These are phyloP conservation scores for Drosophila prosaltans DNA, from an alignment of 1,140 invertebrate genomes.

Conservation along the genomic window DNA sequence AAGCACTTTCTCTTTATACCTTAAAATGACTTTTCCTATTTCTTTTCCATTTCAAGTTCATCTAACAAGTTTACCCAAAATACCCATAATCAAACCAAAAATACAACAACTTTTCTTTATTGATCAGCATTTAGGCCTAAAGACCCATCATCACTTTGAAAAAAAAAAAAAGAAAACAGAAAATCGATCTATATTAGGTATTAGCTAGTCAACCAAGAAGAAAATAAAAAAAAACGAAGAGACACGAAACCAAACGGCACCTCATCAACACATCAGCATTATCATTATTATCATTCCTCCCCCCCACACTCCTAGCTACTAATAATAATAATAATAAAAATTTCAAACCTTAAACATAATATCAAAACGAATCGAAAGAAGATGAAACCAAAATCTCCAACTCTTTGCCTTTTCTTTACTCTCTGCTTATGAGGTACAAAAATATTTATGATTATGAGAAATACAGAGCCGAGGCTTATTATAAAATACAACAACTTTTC, in stretches of 20 bases:
- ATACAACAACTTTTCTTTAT: slow-evolving; percentile 35
- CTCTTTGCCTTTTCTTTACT: slow-evolving; percentile 34
- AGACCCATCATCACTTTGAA: slow-evolving; percentile 31
- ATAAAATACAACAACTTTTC: slow-evolving; percentile 80
- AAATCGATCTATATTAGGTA: slow-evolving; percentile 58
- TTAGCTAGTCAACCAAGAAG: background rate
- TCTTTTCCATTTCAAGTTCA: slow-evolving; percentile 2
- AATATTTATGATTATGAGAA: slow-evolving; percentile 81
- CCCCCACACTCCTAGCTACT: background rate
- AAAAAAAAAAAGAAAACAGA: slow-evolving; percentile 20
- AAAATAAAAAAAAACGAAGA: background rate
- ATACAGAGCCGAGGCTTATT: slow-evolving; percentile 71
- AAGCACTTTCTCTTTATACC: background rate
- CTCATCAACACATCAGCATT: slow-evolving; percentile 81
- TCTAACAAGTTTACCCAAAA: background rate
- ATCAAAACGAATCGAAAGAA: slow-evolving; percentile 28
- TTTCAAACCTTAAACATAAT: slow-evolving; percentile 54
- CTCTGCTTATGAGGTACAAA: slow-evolving; percentile 49
- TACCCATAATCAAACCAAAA: slow-evolving; percentile 2
- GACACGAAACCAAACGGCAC: slow-evolving; percentile 67
- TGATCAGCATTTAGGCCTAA: slow-evolving; percentile 32
- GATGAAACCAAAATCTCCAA: slow-evolving; percentile 29
- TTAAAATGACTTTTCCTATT: background rate
- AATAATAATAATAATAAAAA: slow-evolving; percentile 59
- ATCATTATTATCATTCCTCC: slow-evolving; percentile 59